Percentiles rank a stretch among this genome's conserved stretches.
These are phyloP conservation scores for Zeuzera pyrina DNA, from an alignment of 2,888 invertebrate genomes.

Conservation along the genomic window DNA sequence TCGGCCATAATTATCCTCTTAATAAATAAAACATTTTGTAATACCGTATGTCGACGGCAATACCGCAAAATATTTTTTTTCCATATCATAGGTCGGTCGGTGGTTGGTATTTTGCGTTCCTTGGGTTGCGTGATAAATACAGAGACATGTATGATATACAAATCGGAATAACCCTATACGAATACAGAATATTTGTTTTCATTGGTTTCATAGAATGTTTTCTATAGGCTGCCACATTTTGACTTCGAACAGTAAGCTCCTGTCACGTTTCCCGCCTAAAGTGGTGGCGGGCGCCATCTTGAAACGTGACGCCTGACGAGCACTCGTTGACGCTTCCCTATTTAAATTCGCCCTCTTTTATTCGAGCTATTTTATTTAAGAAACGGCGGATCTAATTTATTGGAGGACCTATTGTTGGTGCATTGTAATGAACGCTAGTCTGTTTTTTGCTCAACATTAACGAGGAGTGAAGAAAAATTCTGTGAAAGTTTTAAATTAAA, in stretches of 20 bases:
- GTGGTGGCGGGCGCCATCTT: conserved; percentile 55
- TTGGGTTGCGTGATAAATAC: too few relatives aligned
- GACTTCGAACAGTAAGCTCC: conserved; percentile 30
- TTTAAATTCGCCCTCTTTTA: conserved; percentile 56
- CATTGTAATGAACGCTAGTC: conserved; percentile 31
- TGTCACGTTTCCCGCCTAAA: conserved; percentile 54
- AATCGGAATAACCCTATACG: too few relatives aligned
- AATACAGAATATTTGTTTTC: too few relatives aligned
- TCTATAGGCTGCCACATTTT: conserved; percentile 19
- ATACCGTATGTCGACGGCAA: too few relatives aligned
- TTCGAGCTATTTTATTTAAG: conserved; percentile 44
- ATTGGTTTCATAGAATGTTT: too few relatives aligned
- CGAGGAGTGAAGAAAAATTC: conserved; percentile 13
- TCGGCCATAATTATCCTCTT: too few relatives aligned
- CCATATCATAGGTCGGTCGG: too few relatives aligned
- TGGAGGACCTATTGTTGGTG: conserved; percentile 40
- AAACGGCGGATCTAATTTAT: conserved; percentile 45
- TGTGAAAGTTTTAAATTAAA: conserved; percentile 13
- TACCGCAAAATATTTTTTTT: too few relatives aligned
- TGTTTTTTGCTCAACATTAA: conserved; percentile 24
- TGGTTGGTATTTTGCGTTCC: too few relatives aligned
- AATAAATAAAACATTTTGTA: too few relatives aligned
- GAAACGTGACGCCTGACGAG: conserved; percentile 49
- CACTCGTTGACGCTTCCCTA: conserved; percentile 47
- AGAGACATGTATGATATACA: too few relatives aligned